Base-by-base conservation (phyloP, 2,113 vertebrate species). In the Macquaria ambigua region DNA sequence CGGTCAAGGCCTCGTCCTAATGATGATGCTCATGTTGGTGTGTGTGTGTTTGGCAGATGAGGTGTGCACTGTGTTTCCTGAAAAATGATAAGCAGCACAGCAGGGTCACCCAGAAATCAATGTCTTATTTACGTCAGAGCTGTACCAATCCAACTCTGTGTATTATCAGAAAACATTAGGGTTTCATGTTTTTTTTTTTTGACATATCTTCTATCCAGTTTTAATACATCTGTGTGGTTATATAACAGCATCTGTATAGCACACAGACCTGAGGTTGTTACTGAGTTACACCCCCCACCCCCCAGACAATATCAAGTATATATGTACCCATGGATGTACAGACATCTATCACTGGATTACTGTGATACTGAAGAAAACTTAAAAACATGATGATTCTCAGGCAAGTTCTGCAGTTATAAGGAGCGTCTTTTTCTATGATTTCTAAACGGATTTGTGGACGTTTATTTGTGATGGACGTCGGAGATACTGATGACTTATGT, bases 1-100 rank as follows among this genome's bases (percentile, higher is more conserved):
- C 75, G 14, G 81, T 62, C 81, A 72, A 75, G 78, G 53, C 71
- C 74, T 81, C 62, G 1, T 34, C 70, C 59, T 75, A 84, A 84
- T 56, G 77, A 84, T 81, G 23, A 78, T 58, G 73, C 15, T 73
- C 53, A 11, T 53, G 64, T 28, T 9, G 0, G 39, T 68, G 31
- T 82, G 76, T 58, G 64, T 58, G 64, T 55, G 48, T 77, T 3
- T 31, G 43, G 14, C 28, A 48, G 62, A 68, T 50, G 59, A 50
- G 50, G 21, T 21, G 5, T 12, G 15, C 1, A 5, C 14, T 46
- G 48, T n/a, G 58, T 66, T 72, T 72, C 50, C 69, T 78, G 50
- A 75, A 79, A 79, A 71, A 74, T 41, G 8, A 31, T 41, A n/a
- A 74, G 46, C 68, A 64, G 28, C 28, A 9, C 69, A 48, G 70